Evolutionary conservation across 2,113 vertebrate genomes (phyloP), one percentile per base, ranked within the genome.

Genomic region (Gnathonemus longibarbis): DNA sequence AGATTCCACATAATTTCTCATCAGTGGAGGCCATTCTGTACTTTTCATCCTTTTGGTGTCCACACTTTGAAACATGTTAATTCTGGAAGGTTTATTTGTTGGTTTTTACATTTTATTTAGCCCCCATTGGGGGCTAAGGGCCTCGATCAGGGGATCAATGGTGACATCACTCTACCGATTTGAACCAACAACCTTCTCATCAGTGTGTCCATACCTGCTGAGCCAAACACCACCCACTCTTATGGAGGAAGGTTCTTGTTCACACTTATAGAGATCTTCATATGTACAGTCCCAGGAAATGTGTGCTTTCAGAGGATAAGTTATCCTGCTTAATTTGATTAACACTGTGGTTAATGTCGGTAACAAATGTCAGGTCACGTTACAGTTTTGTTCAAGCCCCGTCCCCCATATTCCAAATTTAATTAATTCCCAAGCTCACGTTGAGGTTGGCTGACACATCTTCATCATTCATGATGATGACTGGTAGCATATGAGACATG

Each of bases 301-400:
- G 10, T 88, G n/a, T 77, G 42, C 21, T 27, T 90, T 80, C 46
- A 86, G 35, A 52, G 19, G 70, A 91, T 89, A 89, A 50, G 19
- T 84, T 89, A 90, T 52, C 52, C 80, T 77, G 2, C 35, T 88
- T 90, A 88, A 91, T 88, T 84, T 88, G 86, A 91, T 91, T 90
- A 91, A 74, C 53, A 56, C 31, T 46, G 62, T n/a, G 85, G 88
- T 91, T 86, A 48, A 74, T 88, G 84, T 74, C 62, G 45, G 53
- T 90, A 87, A 91, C 58, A 42, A 84, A 6, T 88, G 50, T 88
- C 46, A 90, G 88, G 89, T 88, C 52, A 80, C 48, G 56, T 31
- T 84, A 66, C 27, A 21, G 58, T 88, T 62, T 84, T 70, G 88
- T 31, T 70, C 11, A 21, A 62, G 66, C 27, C 66, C 66, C 24